Conservation (phyloP, 2,888 invertebrate genomes). For the Melieria crassipennis region DNA sequence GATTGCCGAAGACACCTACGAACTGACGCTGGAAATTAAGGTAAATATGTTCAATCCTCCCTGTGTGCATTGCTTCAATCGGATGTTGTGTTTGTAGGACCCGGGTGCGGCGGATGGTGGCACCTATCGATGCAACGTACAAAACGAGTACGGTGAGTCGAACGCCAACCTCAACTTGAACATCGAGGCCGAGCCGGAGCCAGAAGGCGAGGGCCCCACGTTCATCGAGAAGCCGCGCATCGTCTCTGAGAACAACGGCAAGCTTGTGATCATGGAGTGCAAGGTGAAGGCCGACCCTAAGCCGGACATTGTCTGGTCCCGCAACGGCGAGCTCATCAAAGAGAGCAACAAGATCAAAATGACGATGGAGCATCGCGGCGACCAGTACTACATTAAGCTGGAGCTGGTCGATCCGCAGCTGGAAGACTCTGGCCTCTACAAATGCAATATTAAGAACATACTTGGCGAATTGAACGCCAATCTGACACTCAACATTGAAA, state of each 20-base stretch:
- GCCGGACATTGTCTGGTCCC: conserved; percentile 85
- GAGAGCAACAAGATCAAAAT: conserved; percentile 85
- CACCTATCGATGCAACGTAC: conserved; percentile 91
- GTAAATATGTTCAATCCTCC: conserved; percentile 62
- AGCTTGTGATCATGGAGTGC: conserved; percentile 88
- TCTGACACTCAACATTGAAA: conserved; percentile 97
- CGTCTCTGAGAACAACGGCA: conserved; percentile 83
- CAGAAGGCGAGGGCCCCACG: conserved; percentile 92
- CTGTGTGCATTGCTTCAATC: too few species aligned
- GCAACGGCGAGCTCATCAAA: conserved; percentile 80
- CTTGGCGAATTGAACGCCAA: conserved; percentile 97
- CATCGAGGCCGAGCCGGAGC: conserved; percentile 96
- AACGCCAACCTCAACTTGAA: conserved; percentile 96
- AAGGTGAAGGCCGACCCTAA: conserved; percentile 84
- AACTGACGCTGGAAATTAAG: conserved; percentile 82
- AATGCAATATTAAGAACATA: conserved; percentile 96
- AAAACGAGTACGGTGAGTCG: conserved; percentile 95
- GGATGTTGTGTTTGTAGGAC: conserved; percentile 68
- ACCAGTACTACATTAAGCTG: conserved; percentile 86
- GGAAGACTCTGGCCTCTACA: conserved; percentile 97
- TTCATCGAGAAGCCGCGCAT: conserved; percentile 92
- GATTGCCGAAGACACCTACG: conserved; percentile 86
- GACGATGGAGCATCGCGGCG: conserved; percentile 78
- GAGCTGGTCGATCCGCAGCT: conserved; percentile 91
- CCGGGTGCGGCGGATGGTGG: conserved; percentile 85